Evolutionary conservation across 2,113 vertebrate genomes (phyloP), one percentile per base, ranked within the genome.

Genomic region (Glaucomys volans): DNA sequence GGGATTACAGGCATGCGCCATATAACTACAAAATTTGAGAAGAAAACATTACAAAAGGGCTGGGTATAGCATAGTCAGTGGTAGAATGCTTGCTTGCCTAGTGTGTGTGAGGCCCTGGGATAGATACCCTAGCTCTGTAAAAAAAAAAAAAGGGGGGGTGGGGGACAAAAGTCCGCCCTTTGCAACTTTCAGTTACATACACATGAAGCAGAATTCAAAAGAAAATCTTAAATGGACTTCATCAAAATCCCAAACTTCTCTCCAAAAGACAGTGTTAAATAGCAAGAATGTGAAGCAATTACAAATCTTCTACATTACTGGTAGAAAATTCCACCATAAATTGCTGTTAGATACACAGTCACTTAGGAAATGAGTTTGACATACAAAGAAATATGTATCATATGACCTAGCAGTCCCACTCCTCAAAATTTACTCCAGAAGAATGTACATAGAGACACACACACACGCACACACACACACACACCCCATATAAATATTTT

Each of bases 181-280:
- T 86, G 59, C 50, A 69, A 81, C 14, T 14, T 59, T 86, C 74
- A 22, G 10, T 50, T 64, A 64, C 6, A 18, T 86, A 87, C 7
- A 71, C 42, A 89, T 74, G 20, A 88, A 77, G 16, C 42, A 89
- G 79, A 74, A 66, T 54, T 64, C 40, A 62, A 84, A 93, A 87
- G 12, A 54, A 92, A 86, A 66, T 24, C 2, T 47, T 57, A 59
- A 71, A 7, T 54, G 26, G 1, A 93, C 17, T 90, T 74, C 59
- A 87, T 75, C 35, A 76, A 87, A 71, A 71, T 52, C 75, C 93
- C 44, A 91, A 95, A 72, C 44, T 77, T 76, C 84, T 66, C 52
- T 62, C 47, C 79, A 57, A 20, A 92, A 92, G 18, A 52, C 9
- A 59, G 37, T 35, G 1, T 42, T 77, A 71, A 47, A 37, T 28